Evolutionary conservation across 1,140 invertebrate species (phyloP), one percentile per base, ranked within the genome.

Genomic region (Neodiprion fabricii): DNA sequence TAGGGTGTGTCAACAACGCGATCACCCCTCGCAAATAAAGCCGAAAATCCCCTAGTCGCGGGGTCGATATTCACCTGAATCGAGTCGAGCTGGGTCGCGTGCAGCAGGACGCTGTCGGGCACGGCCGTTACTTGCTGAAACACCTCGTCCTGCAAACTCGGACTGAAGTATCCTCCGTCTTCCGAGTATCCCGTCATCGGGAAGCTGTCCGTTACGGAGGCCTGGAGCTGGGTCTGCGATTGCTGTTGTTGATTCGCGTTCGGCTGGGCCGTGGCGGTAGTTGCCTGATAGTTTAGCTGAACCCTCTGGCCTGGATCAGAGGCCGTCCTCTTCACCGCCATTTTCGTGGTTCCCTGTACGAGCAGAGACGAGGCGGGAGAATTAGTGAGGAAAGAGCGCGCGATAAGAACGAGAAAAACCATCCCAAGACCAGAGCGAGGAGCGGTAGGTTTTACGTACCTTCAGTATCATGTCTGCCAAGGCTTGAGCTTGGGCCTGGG

Each of bases 141-240:
- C 1, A 95, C 94, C 81, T 95, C 94, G 72, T 94, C 93, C 81
- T 94, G 93, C 40, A 94, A 85, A 76, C 91, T 92, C 1, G 93
- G 92, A 76, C 92, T 93, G 78, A 94, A 93, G 82, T 94, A 94
- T 40, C 92, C 93, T 70, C 87, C 89, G 70, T 93, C 93, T 71
- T 93, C 93, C 1, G 91, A 90, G 68, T 93, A 92, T 72, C 91
- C 92, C 8, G 89, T 87, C 83, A 91, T 86, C 5, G 90, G 85
- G 79, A 93, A 93, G 67, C 90, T 86, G 68, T 89, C 89, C 47
- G 90, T 88, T 9, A 88, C 84, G 70, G 89, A 80, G 40, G 90
- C 84, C 77, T 92, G 90, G 82, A 91, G 91, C 76, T 90, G 90
- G 50, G 91, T 89, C 66, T 90, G 83, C 69, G 53, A 17, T 80